Evolutionary conservation across 1,140 invertebrate genomes (phyloP).

Genomic region (Andricus grossulariae): DNA sequence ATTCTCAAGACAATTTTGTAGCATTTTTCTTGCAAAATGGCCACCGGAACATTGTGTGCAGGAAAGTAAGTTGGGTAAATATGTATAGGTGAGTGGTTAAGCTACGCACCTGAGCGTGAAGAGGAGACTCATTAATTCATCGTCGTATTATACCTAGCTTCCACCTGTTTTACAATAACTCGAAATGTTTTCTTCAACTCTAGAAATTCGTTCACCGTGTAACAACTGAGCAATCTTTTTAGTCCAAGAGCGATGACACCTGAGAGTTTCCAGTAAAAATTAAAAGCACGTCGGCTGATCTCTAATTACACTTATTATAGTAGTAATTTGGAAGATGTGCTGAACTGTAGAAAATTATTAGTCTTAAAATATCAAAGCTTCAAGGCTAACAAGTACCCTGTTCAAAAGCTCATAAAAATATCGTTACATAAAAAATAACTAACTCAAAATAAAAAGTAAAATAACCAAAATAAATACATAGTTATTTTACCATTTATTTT

Average conservation of each 20-base stretch:
- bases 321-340: too few relatives aligned
- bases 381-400: too few relatives aligned
- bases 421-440: too few relatives aligned
- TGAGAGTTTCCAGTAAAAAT: constrained; percentile 46
- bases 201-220: constrained; percentile 32
- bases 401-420: too few relatives aligned
- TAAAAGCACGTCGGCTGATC: too few relatives aligned
- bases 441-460: too few relatives aligned
- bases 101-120: constrained; percentile 61
- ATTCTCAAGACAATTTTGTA: neutral
- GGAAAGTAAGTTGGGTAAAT: neutral
- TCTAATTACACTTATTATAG: too few relatives aligned
- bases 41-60: neutral
- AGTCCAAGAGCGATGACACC: constrained; percentile 34
- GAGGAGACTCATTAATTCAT: constrained; percentile 56
- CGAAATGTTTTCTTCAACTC: constrained; percentile 41
- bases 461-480: too few relatives aligned
- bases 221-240: constrained; percentile 27
- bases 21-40: constrained; percentile 12
- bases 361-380: too few relatives aligned
- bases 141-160: constrained; percentile 44
- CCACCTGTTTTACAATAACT: constrained; percentile 48
- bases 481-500: too few relatives aligned
- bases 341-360: too few relatives aligned
- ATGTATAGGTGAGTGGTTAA: constrained; percentile 43